Base-by-base conservation (phyloP, 2,888 invertebrate species). In the Creontiades dilutus region DNA sequence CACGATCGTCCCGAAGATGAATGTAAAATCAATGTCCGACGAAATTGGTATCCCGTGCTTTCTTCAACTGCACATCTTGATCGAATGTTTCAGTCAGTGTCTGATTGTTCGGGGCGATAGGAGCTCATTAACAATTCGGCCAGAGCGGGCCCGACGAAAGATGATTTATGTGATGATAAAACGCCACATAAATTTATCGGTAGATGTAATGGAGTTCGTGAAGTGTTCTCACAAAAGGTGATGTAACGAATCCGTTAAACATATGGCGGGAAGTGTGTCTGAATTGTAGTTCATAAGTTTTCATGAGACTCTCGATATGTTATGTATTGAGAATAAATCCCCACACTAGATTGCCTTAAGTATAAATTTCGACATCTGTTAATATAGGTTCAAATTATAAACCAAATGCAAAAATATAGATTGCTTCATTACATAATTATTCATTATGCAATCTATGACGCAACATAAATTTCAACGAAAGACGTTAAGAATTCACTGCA, bases 161-260 rank as follows among this genome's bases (percentile, higher is more conserved):
- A 82, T 82, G 52, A 52, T 47, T 47, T 48, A 82, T 82, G 82
- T 52, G 82, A 82, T 48, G 82, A 82, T 82, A 82, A 82, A 52
- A 23, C 19, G 82, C 48, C 82, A 48, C 82, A 52, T 82, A 82
- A 47, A 82, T 82, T 82, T 82, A 82, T 68, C 68, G 82, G 52
- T 13, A 52, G 46, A 13, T 47, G 82, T 82, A 52, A 52, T 47
- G 23, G 47, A 52, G 48, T 52, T 82, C 82, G 27, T 82, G 82
- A 27, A 52, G 27, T 52, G 82, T 68, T 68, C 23, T 4, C 68
- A 68, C 68, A 23, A 68, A 68, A 68, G 27, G 68, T 23, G 23
- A 68, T 68, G 68, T 23, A 23, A 68, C 23, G 68, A 5, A 68
- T 68, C 68, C 23, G 68, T 68, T 57, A 0, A 2, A 37, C 37